Evolutionary conservation across 2,797 vertebrate species (phyloP).

Genomic region (Chelonia mydas): DNA sequence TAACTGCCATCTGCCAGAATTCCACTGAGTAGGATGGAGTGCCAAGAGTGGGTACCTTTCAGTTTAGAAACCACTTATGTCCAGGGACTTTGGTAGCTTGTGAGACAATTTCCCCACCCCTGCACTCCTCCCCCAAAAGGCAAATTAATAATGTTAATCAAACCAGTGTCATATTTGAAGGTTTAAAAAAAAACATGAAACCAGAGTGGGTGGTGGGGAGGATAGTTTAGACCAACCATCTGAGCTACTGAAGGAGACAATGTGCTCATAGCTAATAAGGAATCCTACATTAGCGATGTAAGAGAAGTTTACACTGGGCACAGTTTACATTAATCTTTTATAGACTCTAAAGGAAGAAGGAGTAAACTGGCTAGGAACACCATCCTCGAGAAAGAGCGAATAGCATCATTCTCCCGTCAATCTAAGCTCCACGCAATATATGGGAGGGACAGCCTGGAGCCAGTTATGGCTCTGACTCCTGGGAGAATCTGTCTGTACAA

Average conservation of each 20-base stretch:
- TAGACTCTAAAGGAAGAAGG: not conserved
- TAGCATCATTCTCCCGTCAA: not conserved
- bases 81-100: not conserved
- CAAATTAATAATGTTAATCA: not conserved
- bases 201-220: not conserved
- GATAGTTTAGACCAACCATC: not conserved
- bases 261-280: not conserved
- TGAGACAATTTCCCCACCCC: not conserved
- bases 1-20: not conserved
- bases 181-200: not conserved
- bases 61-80: not conserved
- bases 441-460: not conserved
- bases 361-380: not conserved
- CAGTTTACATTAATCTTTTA: too few species aligned
- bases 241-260: too few species aligned
- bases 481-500: not conserved
- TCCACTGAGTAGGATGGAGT: not conserved
- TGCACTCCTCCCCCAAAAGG: not conserved
- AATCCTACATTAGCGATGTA: not conserved
- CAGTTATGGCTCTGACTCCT: not conserved
- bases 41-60: not conserved
- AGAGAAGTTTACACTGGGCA: not conserved
- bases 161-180: not conserved
- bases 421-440: not conserved
- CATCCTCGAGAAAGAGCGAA: not conserved